Evolutionary conservation across 1,140 invertebrate species (phyloP).

Genomic region (Achatina immaculata): DNA sequence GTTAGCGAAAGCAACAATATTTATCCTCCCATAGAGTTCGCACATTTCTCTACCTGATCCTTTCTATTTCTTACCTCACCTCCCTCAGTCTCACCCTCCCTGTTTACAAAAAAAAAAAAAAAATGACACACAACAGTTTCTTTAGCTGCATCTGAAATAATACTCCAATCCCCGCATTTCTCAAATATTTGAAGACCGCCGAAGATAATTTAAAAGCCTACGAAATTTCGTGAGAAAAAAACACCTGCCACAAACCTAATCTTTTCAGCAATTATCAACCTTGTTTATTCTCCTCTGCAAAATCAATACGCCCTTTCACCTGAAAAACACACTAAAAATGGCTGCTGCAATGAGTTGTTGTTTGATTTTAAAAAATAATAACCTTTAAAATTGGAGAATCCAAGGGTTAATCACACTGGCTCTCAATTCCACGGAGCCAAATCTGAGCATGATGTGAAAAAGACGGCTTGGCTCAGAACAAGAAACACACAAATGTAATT

Average conservation of each 20-base stretch:
- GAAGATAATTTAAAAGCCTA: not conserved
- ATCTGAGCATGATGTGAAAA: not conserved
- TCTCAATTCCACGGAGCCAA: not conserved
- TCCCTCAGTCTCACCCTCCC: too few relatives aligned
- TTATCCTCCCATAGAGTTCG: too few relatives aligned
- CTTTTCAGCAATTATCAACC: not conserved
- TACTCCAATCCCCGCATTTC: too few relatives aligned
- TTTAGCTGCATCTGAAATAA: too few relatives aligned
- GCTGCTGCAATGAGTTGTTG: not conserved
- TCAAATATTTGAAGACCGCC: not conserved
- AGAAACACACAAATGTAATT: too few relatives aligned
- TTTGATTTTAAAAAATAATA: too few relatives aligned
- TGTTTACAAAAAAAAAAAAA: too few relatives aligned
- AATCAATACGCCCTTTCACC: not conserved
- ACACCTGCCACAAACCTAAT: not conserved
- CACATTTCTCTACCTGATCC: too few relatives aligned
- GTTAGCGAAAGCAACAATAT: too few relatives aligned
- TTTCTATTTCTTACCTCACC: too few relatives aligned
- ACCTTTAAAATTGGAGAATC: not conserved
- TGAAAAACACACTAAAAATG: not conserved
- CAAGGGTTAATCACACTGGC: not conserved
- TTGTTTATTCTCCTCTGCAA: not conserved
- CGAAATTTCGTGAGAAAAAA: not conserved
- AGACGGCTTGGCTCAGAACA: not conserved
- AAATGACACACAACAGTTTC: too few relatives aligned